Evolutionary conservation across 2,888 invertebrate genomes (phyloP), one percentile per base, ranked within the genome.

Genomic region (Sphinx pinastri): DNA sequence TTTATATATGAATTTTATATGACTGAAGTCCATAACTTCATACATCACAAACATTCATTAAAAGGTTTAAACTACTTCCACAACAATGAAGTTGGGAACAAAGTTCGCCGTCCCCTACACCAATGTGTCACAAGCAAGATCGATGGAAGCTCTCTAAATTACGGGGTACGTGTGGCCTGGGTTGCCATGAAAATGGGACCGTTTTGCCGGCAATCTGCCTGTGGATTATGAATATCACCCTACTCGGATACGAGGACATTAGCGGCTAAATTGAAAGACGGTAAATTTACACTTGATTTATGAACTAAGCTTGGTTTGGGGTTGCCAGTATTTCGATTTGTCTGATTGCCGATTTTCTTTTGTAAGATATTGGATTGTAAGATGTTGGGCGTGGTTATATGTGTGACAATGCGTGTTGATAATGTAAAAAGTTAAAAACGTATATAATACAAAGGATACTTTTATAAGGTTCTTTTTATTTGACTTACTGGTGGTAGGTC

Each of bases 221-320:
- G 19, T 47, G 70, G 70, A 76, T 75, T 75, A 77, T 75, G 75
- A 78, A 76, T 75, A 71, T 73, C 74, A 73, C 71, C 73, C 73
- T 69, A 63, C 38, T 38, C 68, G 74, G 76, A 77, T 78, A 79
- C 77, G 79, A 78, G 77, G 68, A 77, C 79, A 77, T 80, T 78
- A 81, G 75, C 75, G 70, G 75, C 74, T 80, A 80, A 82, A 83
- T 82, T 82, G 81, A 79, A 82, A 77, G 76, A 72, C 79, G 77
- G 79, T 79, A 76, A 79, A 79, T 76, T 77, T 75, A 45, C 72
- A 71, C 70, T 75, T 81, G 79, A 81, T 83, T 83, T 82, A 81
- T 81, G 63, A 63, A 63, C 63, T 63, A 19, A 49, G 16, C 47
- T 47, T 54, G 25, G 51, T 47, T 31, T 49, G n/a, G 51, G 52